Evolutionary conservation across 2,888 invertebrate genomes (phyloP), one percentile per base, ranked within the genome.

Genomic region (Meloe dianella): DNA sequence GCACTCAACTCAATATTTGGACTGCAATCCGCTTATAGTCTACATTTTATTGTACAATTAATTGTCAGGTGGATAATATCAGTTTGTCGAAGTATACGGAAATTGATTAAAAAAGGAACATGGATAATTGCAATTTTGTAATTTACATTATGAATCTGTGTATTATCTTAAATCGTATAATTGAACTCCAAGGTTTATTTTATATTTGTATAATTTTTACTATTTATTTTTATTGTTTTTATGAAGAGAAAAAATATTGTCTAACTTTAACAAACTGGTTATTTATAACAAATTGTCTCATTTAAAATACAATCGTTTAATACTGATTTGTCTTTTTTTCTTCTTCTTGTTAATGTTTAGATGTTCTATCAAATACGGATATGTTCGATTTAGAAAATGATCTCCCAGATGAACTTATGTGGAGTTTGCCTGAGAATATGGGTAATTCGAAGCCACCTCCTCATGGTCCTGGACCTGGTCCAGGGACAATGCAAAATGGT

Each of bases 341-440:
- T 24, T 27, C 14, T 27, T 54, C 1, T 41, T 17, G 41, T 41
- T 71, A 76, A 79, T 83, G 83, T 79, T 74, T 85, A 91, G 93
- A 93, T 89, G 90, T 92, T 83, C 90, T 92, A 84, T 91, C 93
- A 75, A 93, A 92, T 86, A 90, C 91, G 83, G 92, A 92, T 82
- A 93, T 94, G 89, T 92, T 93, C 84, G 93, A 94, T 85, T 88
- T 96, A 84, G 96, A 96, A 85, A 94, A 95, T 85, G 93, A 95
- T 85, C 89, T 96, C 77, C 96, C 96, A 57, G 95, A 96, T 85
- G 96, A 96, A 85, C 87, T 96, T 74, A 92, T 95, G 84, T 94
- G 94, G 93, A 90, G 91, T 69, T 83, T 87, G 47, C 68, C 77
- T 1, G 78, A 77, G 61, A 76, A 76, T 70, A 81, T 84, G 73